Conservation (phyloP, 2,113 vertebrate genomes). For the Uria aalge region DNA sequence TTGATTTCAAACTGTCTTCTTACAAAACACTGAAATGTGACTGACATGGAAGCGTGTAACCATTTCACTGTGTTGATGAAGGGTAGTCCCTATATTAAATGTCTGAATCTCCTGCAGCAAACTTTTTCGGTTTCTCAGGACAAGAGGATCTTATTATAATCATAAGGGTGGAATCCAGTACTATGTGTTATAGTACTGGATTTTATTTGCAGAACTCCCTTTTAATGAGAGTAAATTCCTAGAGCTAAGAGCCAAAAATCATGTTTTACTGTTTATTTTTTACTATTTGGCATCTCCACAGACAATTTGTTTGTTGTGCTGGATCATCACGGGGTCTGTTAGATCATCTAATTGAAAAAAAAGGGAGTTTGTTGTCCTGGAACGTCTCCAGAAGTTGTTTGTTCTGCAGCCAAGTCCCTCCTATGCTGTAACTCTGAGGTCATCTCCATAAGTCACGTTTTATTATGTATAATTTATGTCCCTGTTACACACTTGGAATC, state of each 20-base stretch:
- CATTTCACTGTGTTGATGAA: not conserved
- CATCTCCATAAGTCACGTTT: slow-evolving; percentile 36
- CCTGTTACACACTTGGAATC: not conserved
- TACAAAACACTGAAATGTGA: not conserved
- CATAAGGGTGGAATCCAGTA: not conserved
- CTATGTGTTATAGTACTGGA: not conserved
- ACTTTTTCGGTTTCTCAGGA: not conserved
- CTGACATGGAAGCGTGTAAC: not conserved
- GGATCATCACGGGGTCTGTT: slow-evolving; percentile 68
- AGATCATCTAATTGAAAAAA: slow-evolving; percentile 73
- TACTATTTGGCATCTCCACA: slow-evolving; percentile 57
- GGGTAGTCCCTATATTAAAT: not conserved
- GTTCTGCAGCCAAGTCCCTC: slow-evolving; percentile 44
- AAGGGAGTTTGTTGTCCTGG: slow-evolving; percentile 65
- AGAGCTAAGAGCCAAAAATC: slow-evolving; percentile 42
- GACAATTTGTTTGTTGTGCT: slow-evolving; percentile 69
- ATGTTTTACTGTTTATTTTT: slow-evolving; percentile 54
- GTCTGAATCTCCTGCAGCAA: not conserved
- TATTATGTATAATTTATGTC: slow-evolving; percentile 37
- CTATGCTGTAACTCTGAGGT: slow-evolving; percentile 45
- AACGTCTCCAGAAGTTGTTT: slow-evolving; percentile 58
- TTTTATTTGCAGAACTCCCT: slow-evolving; percentile 17
- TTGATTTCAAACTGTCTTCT: not conserved
- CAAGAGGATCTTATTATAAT: not conserved
- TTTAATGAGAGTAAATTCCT: slow-evolving; percentile 45